Conservation (phyloP, 2,888 invertebrate genomes). For the Machimus rusticus region DNA sequence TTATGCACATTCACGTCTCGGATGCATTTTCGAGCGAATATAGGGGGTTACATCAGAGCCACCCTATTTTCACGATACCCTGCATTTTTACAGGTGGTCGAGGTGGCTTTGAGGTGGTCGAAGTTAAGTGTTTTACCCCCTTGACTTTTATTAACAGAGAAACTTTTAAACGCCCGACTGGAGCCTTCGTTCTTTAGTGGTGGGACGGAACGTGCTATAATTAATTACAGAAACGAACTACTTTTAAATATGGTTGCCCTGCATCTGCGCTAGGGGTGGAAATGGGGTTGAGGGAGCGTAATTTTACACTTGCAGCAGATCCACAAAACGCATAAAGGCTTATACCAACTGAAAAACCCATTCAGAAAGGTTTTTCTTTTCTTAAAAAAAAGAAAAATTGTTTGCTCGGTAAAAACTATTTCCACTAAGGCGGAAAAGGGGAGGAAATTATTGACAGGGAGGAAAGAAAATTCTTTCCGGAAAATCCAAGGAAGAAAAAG, state of each 20-base stretch:
- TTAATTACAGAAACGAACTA: slow-evolving; percentile 15
- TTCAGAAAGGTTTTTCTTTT: background rate
- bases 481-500: background rate
- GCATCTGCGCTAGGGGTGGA: background rate
- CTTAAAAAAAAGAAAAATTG: background rate
- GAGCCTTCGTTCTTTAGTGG: background rate
- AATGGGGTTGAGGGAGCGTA: background rate
- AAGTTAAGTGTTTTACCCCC: slow-evolving; percentile 13
- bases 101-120: background rate
- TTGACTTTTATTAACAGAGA: slow-evolving; percentile 30
- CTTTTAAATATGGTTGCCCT: background rate
- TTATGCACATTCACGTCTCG: background rate
- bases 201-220: background rate
- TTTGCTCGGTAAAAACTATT: background rate
- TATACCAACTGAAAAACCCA: background rate
- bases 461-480: background rate
- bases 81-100: background rate
- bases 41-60: too few species aligned
- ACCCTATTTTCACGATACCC: background rate
- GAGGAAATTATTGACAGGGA: background rate
- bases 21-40: background rate
- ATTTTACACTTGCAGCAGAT: background rate
- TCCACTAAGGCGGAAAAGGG: background rate
- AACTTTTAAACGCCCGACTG: background rate
- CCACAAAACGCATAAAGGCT: background rate